Evolutionary conservation across 2,797 vertebrate genomes (phyloP).

Genomic region (Gouania willdenowi): DNA sequence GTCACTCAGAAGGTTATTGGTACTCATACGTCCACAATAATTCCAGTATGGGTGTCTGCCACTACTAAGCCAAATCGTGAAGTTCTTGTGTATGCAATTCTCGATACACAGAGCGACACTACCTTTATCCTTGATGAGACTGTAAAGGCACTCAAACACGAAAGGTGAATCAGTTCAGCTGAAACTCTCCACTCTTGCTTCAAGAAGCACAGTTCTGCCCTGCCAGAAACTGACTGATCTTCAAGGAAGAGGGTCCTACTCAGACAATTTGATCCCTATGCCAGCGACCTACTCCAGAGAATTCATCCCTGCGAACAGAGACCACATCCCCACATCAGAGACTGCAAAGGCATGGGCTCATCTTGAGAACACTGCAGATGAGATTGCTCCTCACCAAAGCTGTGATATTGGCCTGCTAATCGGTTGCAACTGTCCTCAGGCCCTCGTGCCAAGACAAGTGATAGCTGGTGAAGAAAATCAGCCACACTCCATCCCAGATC

Average conservation of each 20-base stretch:
- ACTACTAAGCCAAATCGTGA: conserved; percentile 2
- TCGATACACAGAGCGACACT: conserved; percentile 30
- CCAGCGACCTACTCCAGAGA: conserved; percentile 11
- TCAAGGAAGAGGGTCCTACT: conserved; percentile 21
- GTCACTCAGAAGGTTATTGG: not conserved
- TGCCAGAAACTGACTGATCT: conserved; percentile 10
- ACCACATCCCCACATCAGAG: conserved; percentile 3
- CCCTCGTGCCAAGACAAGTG: too few relatives aligned
- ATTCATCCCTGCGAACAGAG: conserved; percentile 6
- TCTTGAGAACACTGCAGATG: conserved; percentile 1
- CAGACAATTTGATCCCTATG: conserved; percentile 9
- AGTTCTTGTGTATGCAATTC: conserved; percentile 27
- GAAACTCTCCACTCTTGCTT: conserved; percentile 8
- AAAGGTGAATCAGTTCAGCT: conserved; percentile 11
- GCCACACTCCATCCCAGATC: too few relatives aligned
- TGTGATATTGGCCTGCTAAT: not conserved
- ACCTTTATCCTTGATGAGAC: conserved; percentile 24
- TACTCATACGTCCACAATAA: not conserved
- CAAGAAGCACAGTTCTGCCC: too few relatives aligned
- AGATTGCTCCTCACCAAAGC: not conserved
- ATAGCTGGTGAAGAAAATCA: too few relatives aligned
- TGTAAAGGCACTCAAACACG: conserved; percentile 1
- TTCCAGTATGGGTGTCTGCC: conserved; percentile 21
- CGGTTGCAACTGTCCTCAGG: too few relatives aligned
- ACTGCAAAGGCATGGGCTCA: conserved; percentile 12